Base-by-base conservation (phyloP, 1,140 invertebrate genomes). In the Lineus longissimus region DNA sequence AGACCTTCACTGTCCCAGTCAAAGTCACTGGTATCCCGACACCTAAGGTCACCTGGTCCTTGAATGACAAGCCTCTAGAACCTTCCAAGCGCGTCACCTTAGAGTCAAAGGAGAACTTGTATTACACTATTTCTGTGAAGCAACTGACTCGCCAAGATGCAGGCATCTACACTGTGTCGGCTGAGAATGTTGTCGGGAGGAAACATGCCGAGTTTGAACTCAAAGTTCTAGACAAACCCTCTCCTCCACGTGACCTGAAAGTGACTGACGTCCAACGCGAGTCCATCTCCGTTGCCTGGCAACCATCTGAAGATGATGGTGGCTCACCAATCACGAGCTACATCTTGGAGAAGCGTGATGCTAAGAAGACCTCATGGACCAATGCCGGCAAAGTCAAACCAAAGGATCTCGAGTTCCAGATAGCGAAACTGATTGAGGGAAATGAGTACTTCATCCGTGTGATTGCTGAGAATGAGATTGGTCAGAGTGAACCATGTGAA, bases 261-360 rank as follows among this genome's bases (percentile, higher is more conserved):
- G 93, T 98, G 74, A 91, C 90, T 62, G 94, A 98, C 76, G 89
- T 98, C 25, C 94, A 92, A 9, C 94, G 94, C 9, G 95, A 97
- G 81, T 89, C 92, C 55, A 87, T 97, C 30, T 95, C 30, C 90
- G 81, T 98, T 23, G 86, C 88, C 17, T 99, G 97, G 96, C 89
- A 91, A 75, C 88, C 91, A 76, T 95, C 96, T n/a, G 82, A 86
- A 65, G 94, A 97, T 80, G 90, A 98, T 82, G 96, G 96, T 70
- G 96, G 96, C 62, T 90, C 91, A 68, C 93, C 95, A 61, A 90
- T 99, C 54, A 95, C 90, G 45, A 92, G 91, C 25, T 97, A 99
- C 81, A 87, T 97, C 27, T 87, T 97, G 56, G 94, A 97, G 84
- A 90, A 92, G 70, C 87, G 88, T 47, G 91, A 94, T 74, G 89